Evolutionary conservation across 1,140 invertebrate species (phyloP).

Genomic region (Dendroctonus ponderosae): DNA sequence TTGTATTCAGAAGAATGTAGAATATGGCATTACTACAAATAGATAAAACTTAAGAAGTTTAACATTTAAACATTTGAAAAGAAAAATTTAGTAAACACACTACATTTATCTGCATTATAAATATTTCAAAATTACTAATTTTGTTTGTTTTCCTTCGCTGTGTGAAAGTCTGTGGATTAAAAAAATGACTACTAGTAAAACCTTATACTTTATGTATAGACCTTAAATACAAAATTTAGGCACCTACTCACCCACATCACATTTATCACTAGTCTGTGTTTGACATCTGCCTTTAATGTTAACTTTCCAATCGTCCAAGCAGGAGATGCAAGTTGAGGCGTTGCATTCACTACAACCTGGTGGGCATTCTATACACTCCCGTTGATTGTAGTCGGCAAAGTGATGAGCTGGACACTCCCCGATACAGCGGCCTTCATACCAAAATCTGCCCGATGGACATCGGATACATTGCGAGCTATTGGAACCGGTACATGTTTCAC

Average conservation of each 20-base stretch:
- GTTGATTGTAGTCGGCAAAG: constrained; percentile 71
- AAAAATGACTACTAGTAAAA: too few species aligned
- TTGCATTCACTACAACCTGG: constrained; percentile 71
- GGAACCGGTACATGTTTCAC: constrained; percentile 78
- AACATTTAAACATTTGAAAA: too few species aligned
- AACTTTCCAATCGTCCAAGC: constrained; percentile 67
- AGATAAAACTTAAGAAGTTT: too few species aligned
- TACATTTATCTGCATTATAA: too few species aligned
- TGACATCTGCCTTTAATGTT: constrained; percentile 71
- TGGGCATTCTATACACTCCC: constrained; percentile 71
- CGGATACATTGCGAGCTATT: constrained; percentile 76
- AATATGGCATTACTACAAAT: too few species aligned
- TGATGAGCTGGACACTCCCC: constrained; percentile 68
- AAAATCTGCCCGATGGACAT: constrained; percentile 67
- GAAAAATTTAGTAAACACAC: too few species aligned
- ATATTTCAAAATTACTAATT: too few species aligned
- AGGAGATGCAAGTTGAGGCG: constrained; percentile 65
- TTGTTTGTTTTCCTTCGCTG: too few species aligned
- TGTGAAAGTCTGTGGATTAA: too few species aligned
- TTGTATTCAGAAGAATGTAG: too few species aligned
- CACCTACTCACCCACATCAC: constrained; percentile 57
- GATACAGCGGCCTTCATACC: constrained; percentile 64
- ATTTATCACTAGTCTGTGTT: constrained; percentile 63
- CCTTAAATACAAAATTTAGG: neutral
- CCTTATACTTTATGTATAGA: too few species aligned